Percentiles rank a stretch among this genome's conserved stretches.
phyloP scores from a whole-genome alignment of 1,140 invertebrate species.

The Caenorhabditis inopinata region DNA sequence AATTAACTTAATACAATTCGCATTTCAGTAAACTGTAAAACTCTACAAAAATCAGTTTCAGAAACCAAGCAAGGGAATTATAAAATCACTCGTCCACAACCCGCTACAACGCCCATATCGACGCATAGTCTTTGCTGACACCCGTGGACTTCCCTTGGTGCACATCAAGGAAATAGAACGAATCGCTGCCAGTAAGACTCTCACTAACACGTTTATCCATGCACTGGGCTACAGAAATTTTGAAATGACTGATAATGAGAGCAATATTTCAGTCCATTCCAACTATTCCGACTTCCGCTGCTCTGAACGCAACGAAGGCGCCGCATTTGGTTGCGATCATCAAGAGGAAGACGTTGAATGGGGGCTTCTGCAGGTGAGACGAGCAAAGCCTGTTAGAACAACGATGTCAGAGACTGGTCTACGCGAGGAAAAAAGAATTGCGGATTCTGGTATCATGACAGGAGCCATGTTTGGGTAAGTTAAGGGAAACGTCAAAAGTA shows the following conservation, averaged over 20 bases:
- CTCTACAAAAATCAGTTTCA: no score
- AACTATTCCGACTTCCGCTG: neutral
- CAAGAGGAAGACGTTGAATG: neutral
- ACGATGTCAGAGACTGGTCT: neutral
- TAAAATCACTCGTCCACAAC: neutral
- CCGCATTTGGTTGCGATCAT: neutral
- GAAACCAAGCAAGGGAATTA: neutral
- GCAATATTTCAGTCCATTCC: neutral
- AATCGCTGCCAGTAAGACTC: neutral
- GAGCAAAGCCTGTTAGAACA: neutral
- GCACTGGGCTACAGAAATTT: no score
- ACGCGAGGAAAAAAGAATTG: neutral
- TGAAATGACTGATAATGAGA: no score
- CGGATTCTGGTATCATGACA: neutral
- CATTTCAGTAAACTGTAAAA: no score
- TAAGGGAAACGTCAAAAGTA: no score
- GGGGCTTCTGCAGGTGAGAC: neutral
- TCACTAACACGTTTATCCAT: neutral
- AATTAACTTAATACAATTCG: no score
- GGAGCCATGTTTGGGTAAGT: neutral
- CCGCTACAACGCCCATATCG: neutral
- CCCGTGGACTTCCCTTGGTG: neutral
- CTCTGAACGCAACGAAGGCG: neutral
- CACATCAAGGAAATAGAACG: neutral
- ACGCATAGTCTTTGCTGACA: neutral